Base-by-base conservation (phyloP, 2,113 vertebrate species). In the Struthidea cinerea region DNA sequence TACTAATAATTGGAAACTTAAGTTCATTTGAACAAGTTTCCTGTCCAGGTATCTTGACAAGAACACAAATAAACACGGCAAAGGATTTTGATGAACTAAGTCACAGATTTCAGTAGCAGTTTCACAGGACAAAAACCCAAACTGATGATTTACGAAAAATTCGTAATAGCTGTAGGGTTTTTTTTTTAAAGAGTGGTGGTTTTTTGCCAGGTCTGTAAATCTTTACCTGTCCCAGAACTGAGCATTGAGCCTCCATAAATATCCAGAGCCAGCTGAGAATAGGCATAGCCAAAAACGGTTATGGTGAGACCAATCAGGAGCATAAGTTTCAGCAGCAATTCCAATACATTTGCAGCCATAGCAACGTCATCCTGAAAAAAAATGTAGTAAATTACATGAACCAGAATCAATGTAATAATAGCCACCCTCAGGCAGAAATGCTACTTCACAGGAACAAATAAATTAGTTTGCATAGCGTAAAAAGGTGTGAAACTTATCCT, bases 161-260 rank as follows among this genome's bases (percentile, higher is more conserved):
- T 65, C 44, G 1, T 49, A 55, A 71, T 6, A 81, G 52, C 49
- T 91, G 16, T 37, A 74, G 32, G 3, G 1, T 1, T 93, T 85
- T 33, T 57, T 64, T 84, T 19, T 16, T 37, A 61, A 96, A 89
- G 67, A 37, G 22, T 17, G 8, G 61, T 21, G 30, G 2, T 6
- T 67, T 57, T 85, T 60, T 85, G 33, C 27, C 70, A 79, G 42
- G 4, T 73, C 33, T 44, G 2, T 39, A 88, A 69, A 61, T 20
- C 24, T 69, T 61, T 97, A 99, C 98, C 98, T 90, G 98, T 97
- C 82, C 99, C 99, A 44, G 96, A 98, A 97, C 99, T 99, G 76
- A 99, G 98, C 94, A 99, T 96, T 82, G 98, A 97, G 33, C 99
- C 99, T 13, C 99, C 99, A 39, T 99, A 99, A 95, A 99, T 97